Conservation (phyloP, 2,113 vertebrate species). For the Esox niger region DNA sequence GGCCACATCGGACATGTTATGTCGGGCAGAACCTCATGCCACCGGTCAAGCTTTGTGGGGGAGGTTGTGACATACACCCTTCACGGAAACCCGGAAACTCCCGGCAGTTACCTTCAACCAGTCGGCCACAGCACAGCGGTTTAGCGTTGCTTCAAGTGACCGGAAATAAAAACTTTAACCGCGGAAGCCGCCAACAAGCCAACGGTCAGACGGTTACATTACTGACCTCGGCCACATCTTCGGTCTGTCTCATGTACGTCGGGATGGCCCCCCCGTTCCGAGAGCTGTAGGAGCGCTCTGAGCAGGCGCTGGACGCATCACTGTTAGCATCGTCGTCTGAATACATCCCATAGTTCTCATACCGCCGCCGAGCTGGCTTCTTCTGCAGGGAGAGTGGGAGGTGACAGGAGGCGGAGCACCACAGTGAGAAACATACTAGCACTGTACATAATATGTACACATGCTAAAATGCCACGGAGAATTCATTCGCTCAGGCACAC, state of each 20-base stretch:
- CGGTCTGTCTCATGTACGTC: slow-evolving; percentile 93
- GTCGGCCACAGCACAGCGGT: too few relatives aligned
- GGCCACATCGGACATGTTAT: too few relatives aligned
- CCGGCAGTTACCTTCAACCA: too few relatives aligned
- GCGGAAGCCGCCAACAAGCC: too few relatives aligned
- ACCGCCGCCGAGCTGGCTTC: slow-evolving; percentile 90
- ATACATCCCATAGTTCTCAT: slow-evolving; percentile 90
- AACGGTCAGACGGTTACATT: too few relatives aligned
- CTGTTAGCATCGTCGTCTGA: slow-evolving; percentile 97
- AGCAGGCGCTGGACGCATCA: slow-evolving; percentile 93
- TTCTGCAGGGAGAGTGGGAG: slow-evolving; percentile 68
- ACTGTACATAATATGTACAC: not conserved
- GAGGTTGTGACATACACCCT: too few relatives aligned
- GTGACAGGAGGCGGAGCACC: not conserved
- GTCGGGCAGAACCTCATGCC: too few relatives aligned
- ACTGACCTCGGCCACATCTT: slow-evolving; percentile 88
- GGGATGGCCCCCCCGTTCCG: slow-evolving; percentile 90
- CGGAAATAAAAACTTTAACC: too few relatives aligned
- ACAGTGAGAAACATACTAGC: not conserved
- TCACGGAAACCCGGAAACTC: too few relatives aligned
- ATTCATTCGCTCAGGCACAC: slow-evolving; percentile 36
- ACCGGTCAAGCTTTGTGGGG: too few relatives aligned
- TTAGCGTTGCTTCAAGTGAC: too few relatives aligned
- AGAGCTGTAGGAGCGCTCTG: slow-evolving; percentile 93
- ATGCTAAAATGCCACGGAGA: not conserved